A percentile compares a stretch with the other conserved stretches of the same genome.
Conservation (phyloP, 1,140 invertebrate species). For the Hirudo medicinalis region DNA sequence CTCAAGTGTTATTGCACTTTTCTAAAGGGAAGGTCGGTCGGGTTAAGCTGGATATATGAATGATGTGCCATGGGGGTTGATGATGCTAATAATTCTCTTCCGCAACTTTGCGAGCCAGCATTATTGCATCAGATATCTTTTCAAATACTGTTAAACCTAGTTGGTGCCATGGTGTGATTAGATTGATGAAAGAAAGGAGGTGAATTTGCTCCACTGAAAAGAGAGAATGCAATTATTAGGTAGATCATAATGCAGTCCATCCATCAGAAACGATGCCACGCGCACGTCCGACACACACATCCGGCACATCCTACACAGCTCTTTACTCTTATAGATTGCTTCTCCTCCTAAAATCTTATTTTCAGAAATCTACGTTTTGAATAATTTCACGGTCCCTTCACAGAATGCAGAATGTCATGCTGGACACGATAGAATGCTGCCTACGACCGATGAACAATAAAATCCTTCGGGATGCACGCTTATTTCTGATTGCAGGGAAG, state of each 20-base stretch:
- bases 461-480: not conserved
- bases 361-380: not conserved
- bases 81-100: too few relatives aligned
- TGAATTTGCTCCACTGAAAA: not conserved
- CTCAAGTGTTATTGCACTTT: too few relatives aligned
- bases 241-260: constrained; percentile 9
- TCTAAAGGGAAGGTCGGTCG: too few relatives aligned
- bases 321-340: constrained; percentile 11
- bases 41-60: too few relatives aligned
- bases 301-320: constrained; percentile 10
- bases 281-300: constrained; percentile 2
- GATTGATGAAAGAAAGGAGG: not conserved
- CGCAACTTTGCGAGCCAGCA: not conserved
- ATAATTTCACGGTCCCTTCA: not conserved
- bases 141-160: not conserved
- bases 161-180: not conserved
- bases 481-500: not conserved
- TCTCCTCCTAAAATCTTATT: not conserved
- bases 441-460: not conserved
- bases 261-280: constrained; percentile 12
- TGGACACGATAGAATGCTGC: not conserved
- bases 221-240: constrained; percentile 3
- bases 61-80: too few relatives aligned
- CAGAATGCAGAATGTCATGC: not conserved
- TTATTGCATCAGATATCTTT: not conserved